Evolutionary conservation across 2,113 vertebrate species (phyloP), one percentile per base, ranked within the genome.

Genomic region (Caracal caracal): DNA sequence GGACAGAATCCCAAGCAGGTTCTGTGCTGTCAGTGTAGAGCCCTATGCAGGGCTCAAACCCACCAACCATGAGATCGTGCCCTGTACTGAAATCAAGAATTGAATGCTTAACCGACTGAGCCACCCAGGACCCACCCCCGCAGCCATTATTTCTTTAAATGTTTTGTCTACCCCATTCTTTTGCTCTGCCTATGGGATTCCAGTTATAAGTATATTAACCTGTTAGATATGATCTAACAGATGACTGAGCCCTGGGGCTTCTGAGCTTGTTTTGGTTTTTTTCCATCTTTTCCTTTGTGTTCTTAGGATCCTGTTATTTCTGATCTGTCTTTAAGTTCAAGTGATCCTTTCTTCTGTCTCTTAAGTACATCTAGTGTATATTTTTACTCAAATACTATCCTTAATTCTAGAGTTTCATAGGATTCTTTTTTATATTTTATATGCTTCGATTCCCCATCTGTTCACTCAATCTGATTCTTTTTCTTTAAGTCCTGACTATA

Each of bases 351-450:
- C 15, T 75, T 91, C 68, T 80, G 17, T 88, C 80, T 78, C 0
- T 53, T 68, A 47, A 47, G 26, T 53, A 40, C 49, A 49, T 76
- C 80, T 71, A 15, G 22, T 47, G 6, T 88, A 15, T 70, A 71
- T 63, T 88, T 88, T 73, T 82, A 43, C 47, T 82, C 30, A 87
- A 53, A 53, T 94, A 37, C 61, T 84, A 30, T 88, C 37, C 40
- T 88, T 63, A 47, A 35, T 78, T 88, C 59, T 79, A 73, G 37
- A 93, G 63, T 89, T 92, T 90, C 56, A 59, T 94, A 86, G 86
- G 26, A 12, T 91, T 85, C 51, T 59, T 90, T 88, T 88, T 79
- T 79, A 33, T 93, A 28, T 88, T 96, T 83, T 61, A 22, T 56
- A 26, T 89, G 49, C 61, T 78, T 82, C 66, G 3, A 19, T 56